Evolutionary conservation across 1,140 invertebrate genomes (phyloP), one percentile per base, ranked within the genome.

Genomic region (Choristoneura fumiferana): DNA sequence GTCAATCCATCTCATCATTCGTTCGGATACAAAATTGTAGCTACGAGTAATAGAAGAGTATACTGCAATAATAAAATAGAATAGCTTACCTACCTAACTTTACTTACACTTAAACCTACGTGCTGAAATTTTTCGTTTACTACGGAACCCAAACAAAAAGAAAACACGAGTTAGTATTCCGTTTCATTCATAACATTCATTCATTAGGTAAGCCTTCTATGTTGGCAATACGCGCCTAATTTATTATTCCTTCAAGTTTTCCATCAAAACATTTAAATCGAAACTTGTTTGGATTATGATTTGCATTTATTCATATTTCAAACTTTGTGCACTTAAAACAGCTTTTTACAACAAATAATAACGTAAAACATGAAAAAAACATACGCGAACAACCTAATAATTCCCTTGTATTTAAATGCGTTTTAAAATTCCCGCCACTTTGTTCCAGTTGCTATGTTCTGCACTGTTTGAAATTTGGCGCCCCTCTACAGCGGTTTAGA

Each of bases 381-480:
- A n/a, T n/a, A n/a, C n/a, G n/a, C 22, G 22, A 29, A 29, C 22
- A n/a, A n/a, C n/a, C n/a, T n/a, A 49, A 49, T n/a, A 33, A 12
- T 12, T 29, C 6, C 22, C 22, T 49, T n/a, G 9, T n/a, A 49
- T 49, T n/a, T 33, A 43, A 43, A 43, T 5, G n/a, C 56, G 33
- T 56, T 83, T 81, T 63, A 68, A 75, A 79, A 72, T 68, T 83
- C 69, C 73, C 83, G 81, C 78, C 59, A 37, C 34, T 39, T 54
- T 39, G 4, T 57, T 58, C 54, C 40, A 63, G 62, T 63, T 71
- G 63, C 72, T 67, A 76, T 76, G 60, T 72, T 74, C 61, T 59
- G 60, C 53, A 61, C 69, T 65, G 63, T 85, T 85, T 73, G 59
- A 82, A 49, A 84, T 65, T 64, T 78, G 62, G 67, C 81, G 82